Percentiles rank a stretch among this genome's conserved stretches.
Evolutionary conservation across 1,140 invertebrate species (phyloP).

Genomic region (Aculops lycopersici): DNA sequence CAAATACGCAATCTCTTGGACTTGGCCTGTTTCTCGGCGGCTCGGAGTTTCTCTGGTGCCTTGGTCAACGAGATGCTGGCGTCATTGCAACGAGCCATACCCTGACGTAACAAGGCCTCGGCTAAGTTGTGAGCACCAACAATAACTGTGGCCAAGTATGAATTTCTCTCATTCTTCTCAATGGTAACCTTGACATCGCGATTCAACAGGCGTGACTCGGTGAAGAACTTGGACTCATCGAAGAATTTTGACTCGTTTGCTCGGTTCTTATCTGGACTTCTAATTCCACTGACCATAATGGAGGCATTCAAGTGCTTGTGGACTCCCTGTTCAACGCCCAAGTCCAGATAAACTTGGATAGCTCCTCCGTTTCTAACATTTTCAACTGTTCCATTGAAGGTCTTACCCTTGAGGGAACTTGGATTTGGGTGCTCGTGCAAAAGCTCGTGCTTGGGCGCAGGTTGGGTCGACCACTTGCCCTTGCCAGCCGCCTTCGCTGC

Average conservation of each 20-base stretch:
- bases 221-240: slow-evolving; percentile 56
- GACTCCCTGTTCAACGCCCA: slow-evolving; percentile 22
- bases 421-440: slow-evolving; percentile 34
- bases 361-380: slow-evolving; percentile 87
- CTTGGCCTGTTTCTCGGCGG: slow-evolving; percentile 55
- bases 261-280: slow-evolving; percentile 16
- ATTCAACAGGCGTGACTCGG: slow-evolving; percentile 61
- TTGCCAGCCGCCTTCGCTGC: slow-evolving; percentile 47
- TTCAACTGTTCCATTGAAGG: slow-evolving; percentile 48
- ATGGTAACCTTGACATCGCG: slow-evolving; percentile 66
- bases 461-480: slow-evolving; percentile 35
- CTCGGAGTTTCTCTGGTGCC: slow-evolving; percentile 43
- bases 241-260: slow-evolving; percentile 27
- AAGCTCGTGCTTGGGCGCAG: slow-evolving; percentile 43
- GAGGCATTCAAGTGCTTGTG: slow-evolving; percentile 49
- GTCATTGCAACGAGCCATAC: slow-evolving; percentile 82
- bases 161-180: slow-evolving; percentile 35
- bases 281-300: slow-evolving; percentile 66
- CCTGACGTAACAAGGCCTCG: slow-evolving; percentile 53
- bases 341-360: slow-evolving; percentile 38
- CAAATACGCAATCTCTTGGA: slow-evolving; percentile 50
- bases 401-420: slow-evolving; percentile 23
- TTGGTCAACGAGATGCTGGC: slow-evolving; percentile 71
- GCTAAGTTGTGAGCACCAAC: slow-evolving; percentile 38
- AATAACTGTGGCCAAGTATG: slow-evolving; percentile 3